A percentile compares a stretch with the other conserved stretches of the same genome.
These are phyloP conservation scores for Pelusios castaneus DNA, from an alignment of 2,113 vertebrate genomes.

Conservation along the genomic window DNA sequence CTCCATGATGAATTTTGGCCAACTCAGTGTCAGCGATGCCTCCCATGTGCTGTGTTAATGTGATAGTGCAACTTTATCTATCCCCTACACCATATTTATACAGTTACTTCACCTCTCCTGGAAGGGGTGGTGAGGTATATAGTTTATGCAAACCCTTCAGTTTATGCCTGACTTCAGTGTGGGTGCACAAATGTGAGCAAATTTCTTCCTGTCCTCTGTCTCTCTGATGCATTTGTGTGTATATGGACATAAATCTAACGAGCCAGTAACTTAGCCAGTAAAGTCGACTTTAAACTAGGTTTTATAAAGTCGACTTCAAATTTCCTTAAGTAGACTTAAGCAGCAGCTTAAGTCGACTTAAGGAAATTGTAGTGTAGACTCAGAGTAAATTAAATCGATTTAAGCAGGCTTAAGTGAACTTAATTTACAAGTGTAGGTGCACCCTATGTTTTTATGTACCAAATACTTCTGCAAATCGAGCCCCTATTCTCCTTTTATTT, in stretches of 20 bases:
- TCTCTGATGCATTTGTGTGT: not conserved
- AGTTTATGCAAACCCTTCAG: not conserved
- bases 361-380: too few species aligned
- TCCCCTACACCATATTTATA: not conserved
- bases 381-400: too few species aligned
- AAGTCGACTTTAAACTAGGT: too few species aligned
- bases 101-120: not conserved
- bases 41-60: not conserved
- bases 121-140: too few species aligned
- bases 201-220: not conserved
- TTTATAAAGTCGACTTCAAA: too few species aligned
- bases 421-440: too few species aligned
- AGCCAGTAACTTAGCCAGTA: too few species aligned
- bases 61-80: not conserved
- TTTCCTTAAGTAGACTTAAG: too few species aligned
- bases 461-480: not conserved
- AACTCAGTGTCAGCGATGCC: not conserved
- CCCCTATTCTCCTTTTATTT: not conserved
- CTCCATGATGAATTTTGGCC: not conserved
- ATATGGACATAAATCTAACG: not conserved
- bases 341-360: too few species aligned
- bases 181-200: not conserved
- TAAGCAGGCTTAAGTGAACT: too few species aligned
- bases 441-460: not conserved
- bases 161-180: not conserved